Evolutionary conservation across 2,113 vertebrate species (phyloP).

Genomic region (Stegastes partitus): DNA sequence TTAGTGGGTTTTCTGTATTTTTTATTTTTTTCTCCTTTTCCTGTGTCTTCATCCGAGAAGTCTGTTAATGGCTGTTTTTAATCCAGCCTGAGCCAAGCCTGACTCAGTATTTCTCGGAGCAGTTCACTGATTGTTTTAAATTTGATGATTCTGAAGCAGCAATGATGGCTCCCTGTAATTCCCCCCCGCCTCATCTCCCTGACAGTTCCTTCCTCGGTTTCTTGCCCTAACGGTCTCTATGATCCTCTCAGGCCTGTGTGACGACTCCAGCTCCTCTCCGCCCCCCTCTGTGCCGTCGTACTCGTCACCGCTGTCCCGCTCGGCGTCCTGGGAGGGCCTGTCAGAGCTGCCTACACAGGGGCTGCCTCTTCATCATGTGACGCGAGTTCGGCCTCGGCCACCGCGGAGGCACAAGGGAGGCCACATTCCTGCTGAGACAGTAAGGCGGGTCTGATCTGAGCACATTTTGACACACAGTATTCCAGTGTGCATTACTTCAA

Average conservation of each 20-base stretch:
- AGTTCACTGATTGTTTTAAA: slow-evolving; percentile 28
- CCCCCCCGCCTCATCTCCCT: slow-evolving; percentile 13
- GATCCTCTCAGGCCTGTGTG: slow-evolving; percentile 73
- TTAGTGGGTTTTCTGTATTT: slow-evolving; percentile 55
- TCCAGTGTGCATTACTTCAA: neutral
- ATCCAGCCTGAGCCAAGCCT: slow-evolving; percentile 17
- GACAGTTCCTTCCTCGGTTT: slow-evolving; percentile 5
- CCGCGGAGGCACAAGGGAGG: slow-evolving; percentile 84
- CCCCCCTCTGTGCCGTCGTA: slow-evolving; percentile 84
- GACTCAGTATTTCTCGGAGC: slow-evolving; percentile 32
- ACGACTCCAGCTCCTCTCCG: slow-evolving; percentile 82
- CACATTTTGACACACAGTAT: neutral
- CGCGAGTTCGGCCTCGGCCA: slow-evolving; percentile 87
- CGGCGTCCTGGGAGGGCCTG: slow-evolving; percentile 88
- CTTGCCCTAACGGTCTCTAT: slow-evolving; percentile 1
- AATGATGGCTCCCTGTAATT: slow-evolving; percentile 29
- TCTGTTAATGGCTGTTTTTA: slow-evolving; percentile 48
- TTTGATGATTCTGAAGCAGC: neutral
- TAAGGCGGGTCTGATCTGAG: slow-evolving; percentile 22
- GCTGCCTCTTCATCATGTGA: slow-evolving; percentile 88
- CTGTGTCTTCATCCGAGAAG: slow-evolving; percentile 34
- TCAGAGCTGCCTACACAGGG: slow-evolving; percentile 89
- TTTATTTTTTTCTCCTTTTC: slow-evolving; percentile 3
- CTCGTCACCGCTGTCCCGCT: slow-evolving; percentile 83
- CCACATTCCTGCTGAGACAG: slow-evolving; percentile 78